Conservation (phyloP, 2,888 invertebrate species). For the Hypselothyrea guttata region DNA sequence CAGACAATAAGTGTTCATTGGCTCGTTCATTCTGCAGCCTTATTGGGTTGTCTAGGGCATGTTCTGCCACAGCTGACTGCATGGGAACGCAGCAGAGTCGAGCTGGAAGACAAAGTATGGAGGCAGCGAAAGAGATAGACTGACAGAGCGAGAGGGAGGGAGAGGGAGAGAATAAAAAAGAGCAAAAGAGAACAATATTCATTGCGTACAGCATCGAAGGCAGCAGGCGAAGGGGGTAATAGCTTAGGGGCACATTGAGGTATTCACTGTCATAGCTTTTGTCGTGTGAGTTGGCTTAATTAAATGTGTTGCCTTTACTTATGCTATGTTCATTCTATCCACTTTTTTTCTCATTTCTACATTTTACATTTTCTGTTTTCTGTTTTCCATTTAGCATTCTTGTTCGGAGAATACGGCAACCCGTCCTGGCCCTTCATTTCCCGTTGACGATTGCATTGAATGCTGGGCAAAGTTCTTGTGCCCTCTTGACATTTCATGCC, state of each 20-base stretch:
- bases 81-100: constrained; percentile 16
- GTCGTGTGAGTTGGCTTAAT: constrained; percentile 56
- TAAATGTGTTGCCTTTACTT: constrained; percentile 52
- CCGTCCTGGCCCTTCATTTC: constrained; percentile 12
- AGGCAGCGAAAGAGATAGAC: constrained; percentile 7
- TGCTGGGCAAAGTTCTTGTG: constrained; percentile 12
- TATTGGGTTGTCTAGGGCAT: constrained; percentile 19
- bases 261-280: constrained; percentile 23
- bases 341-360: not conserved
- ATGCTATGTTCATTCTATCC: constrained; percentile 8
- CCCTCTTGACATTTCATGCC: constrained; percentile 30
- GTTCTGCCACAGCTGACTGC: constrained; percentile 19
- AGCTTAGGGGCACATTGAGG: not conserved
- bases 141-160: not conserved
- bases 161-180: constrained; percentile 3
- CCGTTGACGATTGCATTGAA: constrained; percentile 29
- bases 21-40: constrained; percentile 18
- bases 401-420: constrained; percentile 6
- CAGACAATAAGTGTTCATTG: constrained; percentile 20
- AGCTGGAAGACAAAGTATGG: not conserved
- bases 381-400: constrained; percentile 4
- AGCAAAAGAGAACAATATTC: constrained; percentile 25
- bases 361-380: constrained; percentile 9
- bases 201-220: constrained; percentile 25
- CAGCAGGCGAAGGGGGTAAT: not conserved